These are phyloP conservation scores for Perdix hodgsoniae DNA, from an alignment of 2,797 vertebrate species.

Conservation along the genomic window DNA sequence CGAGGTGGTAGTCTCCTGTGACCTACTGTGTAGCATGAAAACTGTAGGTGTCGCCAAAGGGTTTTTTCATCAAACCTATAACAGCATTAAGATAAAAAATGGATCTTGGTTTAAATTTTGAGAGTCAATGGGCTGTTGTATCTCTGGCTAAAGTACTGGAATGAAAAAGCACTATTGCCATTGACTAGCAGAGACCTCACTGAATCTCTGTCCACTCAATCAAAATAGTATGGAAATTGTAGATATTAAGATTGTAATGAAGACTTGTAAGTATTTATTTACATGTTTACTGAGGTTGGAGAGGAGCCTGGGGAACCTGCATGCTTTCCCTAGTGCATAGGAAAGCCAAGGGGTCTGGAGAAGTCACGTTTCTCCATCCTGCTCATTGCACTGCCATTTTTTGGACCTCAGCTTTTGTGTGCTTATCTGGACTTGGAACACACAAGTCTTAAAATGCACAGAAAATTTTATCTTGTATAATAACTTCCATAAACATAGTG, in stretches of 20 bases:
- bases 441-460: background rate
- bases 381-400: accelerated
- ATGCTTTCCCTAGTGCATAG: background rate
- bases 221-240: background rate
- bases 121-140: background rate
- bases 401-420: background rate
- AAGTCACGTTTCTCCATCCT: background rate
- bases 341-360: background rate
- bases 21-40: background rate
- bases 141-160: background rate
- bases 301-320: background rate
- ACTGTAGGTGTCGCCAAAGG: background rate
- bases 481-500: background rate
- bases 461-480: background rate
- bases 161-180: background rate
- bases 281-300: background rate
- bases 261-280: background rate
- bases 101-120: background rate
- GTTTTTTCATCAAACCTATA: background rate
- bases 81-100: background rate
- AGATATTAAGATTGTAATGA: background rate
- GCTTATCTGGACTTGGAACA: background rate
- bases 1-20: background rate
- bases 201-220: background rate
- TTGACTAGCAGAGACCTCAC: background rate